These are phyloP conservation scores for Hedya salicella DNA, from an alignment of 2,888 invertebrate genomes.

Conservation along the genomic window DNA sequence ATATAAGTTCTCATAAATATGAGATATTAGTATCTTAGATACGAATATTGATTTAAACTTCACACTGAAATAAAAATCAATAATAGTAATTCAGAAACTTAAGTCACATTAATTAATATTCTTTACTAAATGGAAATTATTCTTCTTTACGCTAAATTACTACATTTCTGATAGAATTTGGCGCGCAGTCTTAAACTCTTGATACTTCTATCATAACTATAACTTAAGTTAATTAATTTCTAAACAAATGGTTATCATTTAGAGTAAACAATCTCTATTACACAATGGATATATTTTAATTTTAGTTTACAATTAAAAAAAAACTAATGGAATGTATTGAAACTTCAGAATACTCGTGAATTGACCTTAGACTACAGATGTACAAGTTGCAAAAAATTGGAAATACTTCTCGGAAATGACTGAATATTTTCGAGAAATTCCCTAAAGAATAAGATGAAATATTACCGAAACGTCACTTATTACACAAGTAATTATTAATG, in stretches of 20 bases:
- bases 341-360: background rate
- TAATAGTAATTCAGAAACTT: too few relatives aligned
- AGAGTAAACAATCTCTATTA: background rate
- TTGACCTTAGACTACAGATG: background rate
- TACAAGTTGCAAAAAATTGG: background rate
- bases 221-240: conserved; percentile 12
- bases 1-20: too few relatives aligned
- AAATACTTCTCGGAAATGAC: too few relatives aligned
- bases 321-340: conserved; percentile 35
- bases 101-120: too few relatives aligned
- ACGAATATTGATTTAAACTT: too few relatives aligned
- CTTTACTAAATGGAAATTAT: too few relatives aligned
- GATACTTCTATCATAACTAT: conserved; percentile 2
- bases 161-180: conserved; percentile 5
- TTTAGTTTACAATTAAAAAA: conserved; percentile 3
- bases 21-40: too few relatives aligned
- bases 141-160: background rate
- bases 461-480: too few relatives aligned
- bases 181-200: conserved; percentile 35
- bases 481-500: too few relatives aligned
- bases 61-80: too few relatives aligned
- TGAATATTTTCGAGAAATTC: too few relatives aligned
- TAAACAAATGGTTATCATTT: conserved; percentile 24
- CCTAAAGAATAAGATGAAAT: too few relatives aligned
- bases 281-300: background rate